Conservation (phyloP, 2,888 invertebrate species). For the Orthonevra nobilis region DNA sequence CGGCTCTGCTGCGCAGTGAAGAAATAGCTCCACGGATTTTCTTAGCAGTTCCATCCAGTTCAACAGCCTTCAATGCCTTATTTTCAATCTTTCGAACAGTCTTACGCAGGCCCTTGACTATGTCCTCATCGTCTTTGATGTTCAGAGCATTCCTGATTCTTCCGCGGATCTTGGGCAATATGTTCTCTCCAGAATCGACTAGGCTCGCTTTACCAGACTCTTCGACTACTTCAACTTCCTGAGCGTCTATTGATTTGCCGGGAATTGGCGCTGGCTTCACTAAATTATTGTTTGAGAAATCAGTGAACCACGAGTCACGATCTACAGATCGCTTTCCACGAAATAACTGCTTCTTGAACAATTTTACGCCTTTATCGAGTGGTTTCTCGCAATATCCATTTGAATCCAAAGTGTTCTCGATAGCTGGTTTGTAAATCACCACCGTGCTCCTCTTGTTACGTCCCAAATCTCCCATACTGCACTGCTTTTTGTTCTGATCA, state of each 20-base stretch:
- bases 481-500: conserved; percentile 73
- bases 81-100: conserved; percentile 37
- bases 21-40: conserved; percentile 52
- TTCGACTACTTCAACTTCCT: not conserved
- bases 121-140: conserved; percentile 10
- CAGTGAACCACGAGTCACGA: conserved; percentile 76
- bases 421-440: conserved; percentile 76
- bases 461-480: conserved; percentile 44
- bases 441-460: conserved; percentile 77
- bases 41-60: conserved; percentile 39
- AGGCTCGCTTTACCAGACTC: not conserved
- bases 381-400: conserved; percentile 67
- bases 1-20: conserved; percentile 19
- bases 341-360: conserved; percentile 10
- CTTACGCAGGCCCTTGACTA: conserved; percentile 38
- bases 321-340: conserved; percentile 75
- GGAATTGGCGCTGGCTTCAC: conserved; percentile 76
- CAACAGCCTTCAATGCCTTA: conserved; percentile 38
- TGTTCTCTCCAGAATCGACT: not conserved
- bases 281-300: conserved; percentile 74
- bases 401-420: conserved; percentile 25
- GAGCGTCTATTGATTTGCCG: conserved; percentile 8
- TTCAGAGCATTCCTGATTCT: conserved; percentile 25
- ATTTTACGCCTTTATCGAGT: conserved; percentile 1
- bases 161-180: conserved; percentile 47